Percentiles rank a stretch among this genome's conserved stretches.
Conservation (phyloP, 2,113 vertebrate genomes). For the Microtus ochrogaster region DNA sequence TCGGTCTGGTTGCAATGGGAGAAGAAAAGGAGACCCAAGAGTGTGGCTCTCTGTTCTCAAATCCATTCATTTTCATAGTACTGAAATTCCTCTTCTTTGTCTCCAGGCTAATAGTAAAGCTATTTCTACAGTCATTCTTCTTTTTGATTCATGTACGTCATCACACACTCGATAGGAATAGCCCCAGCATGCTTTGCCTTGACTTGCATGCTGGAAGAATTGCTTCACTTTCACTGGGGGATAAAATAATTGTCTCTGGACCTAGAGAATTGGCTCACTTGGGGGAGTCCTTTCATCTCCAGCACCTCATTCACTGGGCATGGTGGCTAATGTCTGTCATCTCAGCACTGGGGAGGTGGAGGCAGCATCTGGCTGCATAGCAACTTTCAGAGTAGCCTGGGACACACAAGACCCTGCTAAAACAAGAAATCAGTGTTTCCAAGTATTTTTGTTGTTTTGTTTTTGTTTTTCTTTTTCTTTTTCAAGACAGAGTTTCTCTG, state of each 20-base stretch:
- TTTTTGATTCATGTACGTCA: not conserved
- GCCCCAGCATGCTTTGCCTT: slow-evolving; percentile 20
- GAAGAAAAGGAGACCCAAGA: not conserved
- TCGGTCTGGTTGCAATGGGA: not conserved
- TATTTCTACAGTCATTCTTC: not conserved
- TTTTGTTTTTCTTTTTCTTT: not conserved
- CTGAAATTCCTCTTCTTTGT: not conserved
- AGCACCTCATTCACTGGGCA: not conserved
- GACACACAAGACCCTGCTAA: not conserved
- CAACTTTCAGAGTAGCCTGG: not conserved
- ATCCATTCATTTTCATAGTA: not conserved
- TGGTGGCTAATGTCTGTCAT: too few species aligned
- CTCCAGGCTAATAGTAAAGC: not conserved
- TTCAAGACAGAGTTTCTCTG: not conserved
- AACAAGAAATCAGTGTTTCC: not conserved
- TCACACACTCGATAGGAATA: slow-evolving; percentile 1
- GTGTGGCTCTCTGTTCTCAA: not conserved
- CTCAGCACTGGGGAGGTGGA: not conserved
- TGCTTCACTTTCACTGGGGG: not conserved
- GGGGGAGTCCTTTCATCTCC: not conserved
- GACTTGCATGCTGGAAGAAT: not conserved
- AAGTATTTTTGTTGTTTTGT: not conserved
- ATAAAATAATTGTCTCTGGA: not conserved
- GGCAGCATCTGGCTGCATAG: not conserved
- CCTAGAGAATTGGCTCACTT: not conserved